These are phyloP conservation scores for Anguilla obscura DNA, from an alignment of 2,797 vertebrate species.

Conservation along the genomic window DNA sequence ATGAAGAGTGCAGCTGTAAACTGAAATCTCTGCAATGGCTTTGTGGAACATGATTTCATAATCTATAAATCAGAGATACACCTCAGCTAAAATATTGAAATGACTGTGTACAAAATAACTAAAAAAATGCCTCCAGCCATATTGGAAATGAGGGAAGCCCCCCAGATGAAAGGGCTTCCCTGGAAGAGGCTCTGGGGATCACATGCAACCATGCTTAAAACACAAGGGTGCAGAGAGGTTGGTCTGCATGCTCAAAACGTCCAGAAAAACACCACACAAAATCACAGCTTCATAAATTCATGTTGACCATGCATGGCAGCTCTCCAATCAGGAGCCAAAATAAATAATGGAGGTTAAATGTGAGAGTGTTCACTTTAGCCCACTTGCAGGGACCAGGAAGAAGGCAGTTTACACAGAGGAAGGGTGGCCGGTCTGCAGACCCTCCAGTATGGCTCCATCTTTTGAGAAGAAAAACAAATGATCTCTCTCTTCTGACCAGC, in stretches of 20 bases:
- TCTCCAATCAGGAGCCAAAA: background rate
- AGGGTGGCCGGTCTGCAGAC: background rate
- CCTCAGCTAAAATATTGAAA: background rate
- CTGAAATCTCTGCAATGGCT: background rate
- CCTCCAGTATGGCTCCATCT: background rate
- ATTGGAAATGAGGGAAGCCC: no score
- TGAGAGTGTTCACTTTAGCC: background rate
- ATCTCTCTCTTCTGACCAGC: background rate
- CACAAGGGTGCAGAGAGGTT: background rate
- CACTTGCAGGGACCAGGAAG: background rate
- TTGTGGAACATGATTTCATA: background rate
- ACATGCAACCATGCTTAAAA: background rate
- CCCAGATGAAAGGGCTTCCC: no score
- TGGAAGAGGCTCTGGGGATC: background rate
- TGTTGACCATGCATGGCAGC: background rate
- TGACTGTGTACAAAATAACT: background rate
- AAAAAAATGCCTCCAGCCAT: background rate
- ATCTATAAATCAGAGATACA: background rate
- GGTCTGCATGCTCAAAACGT: background rate
- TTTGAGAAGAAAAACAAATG: background rate
- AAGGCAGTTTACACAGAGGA: background rate
- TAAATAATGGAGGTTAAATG: background rate
- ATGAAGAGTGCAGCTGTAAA: background rate
- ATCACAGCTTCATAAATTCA: background rate
- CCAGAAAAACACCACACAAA: background rate